These are phyloP conservation scores for Calliphora vicina DNA, from an alignment of 1,140 invertebrate species.

Conservation along the genomic window DNA sequence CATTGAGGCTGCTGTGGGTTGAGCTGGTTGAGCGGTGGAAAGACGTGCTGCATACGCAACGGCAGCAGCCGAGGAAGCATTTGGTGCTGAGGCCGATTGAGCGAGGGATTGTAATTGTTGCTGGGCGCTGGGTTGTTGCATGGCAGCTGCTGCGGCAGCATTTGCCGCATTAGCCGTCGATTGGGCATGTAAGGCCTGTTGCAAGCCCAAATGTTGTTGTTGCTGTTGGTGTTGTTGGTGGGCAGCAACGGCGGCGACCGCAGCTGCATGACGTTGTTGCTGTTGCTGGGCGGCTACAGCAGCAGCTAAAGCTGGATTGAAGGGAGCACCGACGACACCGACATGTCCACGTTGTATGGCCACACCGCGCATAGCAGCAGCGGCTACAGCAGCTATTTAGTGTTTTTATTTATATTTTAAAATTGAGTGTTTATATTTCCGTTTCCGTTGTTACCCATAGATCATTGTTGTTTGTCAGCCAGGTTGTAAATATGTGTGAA, in stretches of 20 bases:
- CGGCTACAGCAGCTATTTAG: conserved; percentile 64
- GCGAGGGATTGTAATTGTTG: conserved; percentile 40
- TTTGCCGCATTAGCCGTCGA: conserved; percentile 50
- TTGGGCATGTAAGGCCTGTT: conserved; percentile 42
- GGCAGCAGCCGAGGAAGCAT: conserved; percentile 48
- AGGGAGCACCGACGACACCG: conserved; percentile 65
- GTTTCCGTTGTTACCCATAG: background rate
- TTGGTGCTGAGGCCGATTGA: conserved; percentile 46
- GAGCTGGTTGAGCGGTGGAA: conserved; percentile 68
- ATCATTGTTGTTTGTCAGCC: background rate
- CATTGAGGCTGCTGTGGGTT: conserved; percentile 71
- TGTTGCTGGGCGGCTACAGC: conserved; percentile 68
- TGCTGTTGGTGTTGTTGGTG: conserved; percentile 65
- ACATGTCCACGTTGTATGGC: conserved; percentile 73
- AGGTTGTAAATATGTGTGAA: background rate
- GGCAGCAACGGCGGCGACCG: conserved; percentile 67
- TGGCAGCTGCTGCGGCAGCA: conserved; percentile 46
- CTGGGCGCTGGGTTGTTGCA: conserved; percentile 47
- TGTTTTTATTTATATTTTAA: conserved; percentile 2
- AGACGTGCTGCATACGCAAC: conserved; percentile 65
- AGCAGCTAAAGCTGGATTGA: conserved; percentile 69
- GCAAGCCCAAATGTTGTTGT: conserved; percentile 42
- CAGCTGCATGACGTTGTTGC: conserved; percentile 70
- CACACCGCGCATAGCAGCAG: conserved; percentile 74
- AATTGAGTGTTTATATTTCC: background rate